Conservation (phyloP, 2,797 vertebrate species). For the Enteromius viviparus region DNA sequence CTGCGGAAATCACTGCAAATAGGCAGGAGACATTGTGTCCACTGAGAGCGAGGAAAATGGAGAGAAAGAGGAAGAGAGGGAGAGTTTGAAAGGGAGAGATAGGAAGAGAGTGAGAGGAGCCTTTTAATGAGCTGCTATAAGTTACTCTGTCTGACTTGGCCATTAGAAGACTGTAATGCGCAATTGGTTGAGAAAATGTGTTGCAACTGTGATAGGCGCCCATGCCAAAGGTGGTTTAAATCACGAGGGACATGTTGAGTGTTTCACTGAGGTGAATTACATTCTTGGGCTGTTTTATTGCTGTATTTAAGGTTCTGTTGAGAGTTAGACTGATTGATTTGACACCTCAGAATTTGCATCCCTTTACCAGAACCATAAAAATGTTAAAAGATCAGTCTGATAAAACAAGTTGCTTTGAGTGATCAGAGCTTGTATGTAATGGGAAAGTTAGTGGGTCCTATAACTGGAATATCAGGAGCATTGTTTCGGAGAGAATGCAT, state of each 20-base stretch:
- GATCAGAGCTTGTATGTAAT: constrained; percentile 38
- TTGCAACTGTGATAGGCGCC: constrained; percentile 63
- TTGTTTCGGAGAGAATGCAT: constrained; percentile 31
- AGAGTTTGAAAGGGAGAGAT: constrained; percentile 50
- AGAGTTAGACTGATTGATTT: constrained; percentile 63
- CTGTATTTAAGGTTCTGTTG: constrained; percentile 60
- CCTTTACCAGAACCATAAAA: constrained; percentile 57
- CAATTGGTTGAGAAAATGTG: constrained; percentile 69
- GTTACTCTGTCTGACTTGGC: constrained; percentile 63
- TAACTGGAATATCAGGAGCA: constrained; percentile 20
- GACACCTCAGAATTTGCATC: constrained; percentile 62
- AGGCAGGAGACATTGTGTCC: constrained; percentile 70
- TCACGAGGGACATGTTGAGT: constrained; percentile 61
- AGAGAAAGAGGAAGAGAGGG: constrained; percentile 55
- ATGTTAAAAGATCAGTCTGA: constrained; percentile 56
- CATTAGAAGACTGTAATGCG: constrained; percentile 65
- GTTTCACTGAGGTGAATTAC: constrained; percentile 61
- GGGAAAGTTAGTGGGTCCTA: constrained; percentile 43
- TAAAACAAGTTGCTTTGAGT: constrained; percentile 46
- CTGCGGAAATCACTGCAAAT: constrained; percentile 74
- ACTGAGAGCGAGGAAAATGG: constrained; percentile 60
- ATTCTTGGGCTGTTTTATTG: constrained; percentile 54
- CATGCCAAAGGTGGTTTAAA: constrained; percentile 65
- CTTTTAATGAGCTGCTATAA: constrained; percentile 67
- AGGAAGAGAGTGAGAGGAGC: constrained; percentile 59